These are phyloP conservation scores for Prochilodus magdalenae DNA, from an alignment of 2,113 vertebrate species.

Conservation along the genomic window DNA sequence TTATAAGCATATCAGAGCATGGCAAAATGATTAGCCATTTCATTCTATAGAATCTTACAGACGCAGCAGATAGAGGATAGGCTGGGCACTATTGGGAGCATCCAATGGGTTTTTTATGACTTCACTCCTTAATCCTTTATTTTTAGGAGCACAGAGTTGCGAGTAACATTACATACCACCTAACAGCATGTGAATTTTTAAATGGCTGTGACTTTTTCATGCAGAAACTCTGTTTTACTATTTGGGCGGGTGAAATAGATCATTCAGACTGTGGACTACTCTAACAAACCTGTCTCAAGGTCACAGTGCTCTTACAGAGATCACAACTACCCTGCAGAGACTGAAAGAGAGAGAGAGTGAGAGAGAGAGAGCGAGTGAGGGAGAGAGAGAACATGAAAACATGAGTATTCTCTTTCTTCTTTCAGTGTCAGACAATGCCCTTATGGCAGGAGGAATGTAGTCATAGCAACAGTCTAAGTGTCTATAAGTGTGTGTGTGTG, in stretches of 20 bases:
- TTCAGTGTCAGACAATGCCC: slow-evolving; percentile 48
- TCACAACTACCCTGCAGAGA: slow-evolving; percentile 4
- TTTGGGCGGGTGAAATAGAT: not conserved
- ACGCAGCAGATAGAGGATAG: no score
- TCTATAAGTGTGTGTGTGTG: slow-evolving; percentile 21
- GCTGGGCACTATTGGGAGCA: no score
- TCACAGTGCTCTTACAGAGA: not conserved
- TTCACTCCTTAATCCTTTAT: no score
- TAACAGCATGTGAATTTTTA: not conserved
- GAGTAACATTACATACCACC: not conserved
- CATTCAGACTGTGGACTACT: not conserved
- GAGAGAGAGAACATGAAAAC: slow-evolving; percentile 41
- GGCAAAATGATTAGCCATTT: no score
- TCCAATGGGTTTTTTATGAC: no score
- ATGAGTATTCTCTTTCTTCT: slow-evolving; percentile 43
- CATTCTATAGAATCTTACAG: no score
- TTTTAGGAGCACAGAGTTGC: not conserved
- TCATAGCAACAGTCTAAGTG: slow-evolving; percentile 58
- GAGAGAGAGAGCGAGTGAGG: slow-evolving; percentile 20
- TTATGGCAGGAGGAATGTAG: slow-evolving; percentile 52
- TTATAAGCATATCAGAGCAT: no score
- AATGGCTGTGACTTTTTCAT: not conserved
- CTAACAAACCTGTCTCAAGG: slow-evolving; percentile 2
- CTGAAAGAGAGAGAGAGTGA: slow-evolving; percentile 20
- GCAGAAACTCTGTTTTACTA: not conserved